Conservation (phyloP, 2,113 vertebrate genomes). For the Siniperca chuatsi region DNA sequence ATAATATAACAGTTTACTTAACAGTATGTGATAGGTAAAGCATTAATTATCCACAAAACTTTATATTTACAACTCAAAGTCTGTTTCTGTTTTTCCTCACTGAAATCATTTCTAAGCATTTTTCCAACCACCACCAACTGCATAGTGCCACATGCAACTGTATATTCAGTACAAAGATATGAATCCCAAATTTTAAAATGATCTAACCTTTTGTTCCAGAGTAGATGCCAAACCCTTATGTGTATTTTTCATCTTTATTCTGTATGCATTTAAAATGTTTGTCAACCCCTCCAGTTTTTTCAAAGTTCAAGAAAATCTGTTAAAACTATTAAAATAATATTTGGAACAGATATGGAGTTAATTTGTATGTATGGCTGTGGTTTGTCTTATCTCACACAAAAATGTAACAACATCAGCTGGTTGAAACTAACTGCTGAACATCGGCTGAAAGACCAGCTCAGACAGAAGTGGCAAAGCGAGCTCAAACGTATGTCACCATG, state of each 20-base stretch:
- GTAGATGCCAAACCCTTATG: neutral
- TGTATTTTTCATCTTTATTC: neutral
- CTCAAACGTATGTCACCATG: neutral
- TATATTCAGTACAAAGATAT: neutral
- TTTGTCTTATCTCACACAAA: constrained; percentile 28
- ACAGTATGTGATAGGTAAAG: neutral
- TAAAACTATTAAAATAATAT: constrained; percentile 28
- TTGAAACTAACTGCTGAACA: constrained; percentile 4
- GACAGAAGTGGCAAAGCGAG: neutral
- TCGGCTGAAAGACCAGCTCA: constrained; percentile 11
- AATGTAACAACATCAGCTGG: constrained; percentile 9
- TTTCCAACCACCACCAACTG: neutral
- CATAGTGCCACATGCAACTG: neutral
- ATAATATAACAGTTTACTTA: neutral
- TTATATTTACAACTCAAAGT: neutral
- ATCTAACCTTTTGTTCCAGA: neutral
- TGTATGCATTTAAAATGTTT: neutral
- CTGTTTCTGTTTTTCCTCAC: neutral
- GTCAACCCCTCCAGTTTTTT: neutral
- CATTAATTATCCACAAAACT: neutral
- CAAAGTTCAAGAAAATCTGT: constrained; percentile 15
- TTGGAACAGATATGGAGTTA: constrained; percentile 17
- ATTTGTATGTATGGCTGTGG: constrained; percentile 22
- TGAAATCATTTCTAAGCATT: neutral
- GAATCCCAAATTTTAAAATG: neutral